phyloP scores from a whole-genome alignment of 2,113 vertebrate species.

The Solea senegalensis region DNA sequence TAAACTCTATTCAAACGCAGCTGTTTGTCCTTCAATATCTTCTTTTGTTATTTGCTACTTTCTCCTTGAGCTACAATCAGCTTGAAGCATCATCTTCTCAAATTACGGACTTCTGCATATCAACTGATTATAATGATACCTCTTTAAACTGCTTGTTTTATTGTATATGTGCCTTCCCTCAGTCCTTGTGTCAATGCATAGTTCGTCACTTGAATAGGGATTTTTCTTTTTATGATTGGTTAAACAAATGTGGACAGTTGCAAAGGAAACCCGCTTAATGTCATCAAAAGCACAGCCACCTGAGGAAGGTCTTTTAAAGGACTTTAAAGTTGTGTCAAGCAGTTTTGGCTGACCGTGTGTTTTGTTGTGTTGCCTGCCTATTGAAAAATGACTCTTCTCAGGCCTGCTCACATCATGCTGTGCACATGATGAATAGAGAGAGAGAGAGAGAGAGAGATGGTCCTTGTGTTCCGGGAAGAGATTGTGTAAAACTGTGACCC shows the following conservation, averaged over 20 bases:
- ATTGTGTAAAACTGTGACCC: constrained; percentile 58
- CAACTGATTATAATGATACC: no score
- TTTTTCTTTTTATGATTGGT: no score
- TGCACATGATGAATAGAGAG: constrained; percentile 75
- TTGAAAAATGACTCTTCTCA: constrained; percentile 77
- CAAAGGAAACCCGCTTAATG: no score
- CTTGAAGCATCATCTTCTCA: background rate
- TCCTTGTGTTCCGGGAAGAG: constrained; percentile 47
- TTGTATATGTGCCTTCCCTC: background rate
- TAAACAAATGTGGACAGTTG: no score
- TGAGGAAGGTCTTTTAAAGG: background rate
- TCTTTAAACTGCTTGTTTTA: background rate
- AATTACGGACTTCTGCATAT: background rate
- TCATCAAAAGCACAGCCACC: background rate
- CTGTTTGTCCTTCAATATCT: background rate
- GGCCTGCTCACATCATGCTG: constrained; percentile 70
- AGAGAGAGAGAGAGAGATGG: constrained; percentile 50
- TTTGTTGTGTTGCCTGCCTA: constrained; percentile 51
- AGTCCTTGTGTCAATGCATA: no score
- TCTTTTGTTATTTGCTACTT: background rate
- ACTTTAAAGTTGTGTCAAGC: constrained; percentile 21
- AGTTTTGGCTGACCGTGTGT: constrained; percentile 34
- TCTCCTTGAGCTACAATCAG: background rate
- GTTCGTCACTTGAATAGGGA: no score
- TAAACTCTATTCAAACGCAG: background rate